Evolutionary conservation across 30 jellyfish, hydroid and myxozoan genomes (phyloP), one percentile per base, ranked within the genome.

Genomic region (Cassiopea andromeda): DNA sequence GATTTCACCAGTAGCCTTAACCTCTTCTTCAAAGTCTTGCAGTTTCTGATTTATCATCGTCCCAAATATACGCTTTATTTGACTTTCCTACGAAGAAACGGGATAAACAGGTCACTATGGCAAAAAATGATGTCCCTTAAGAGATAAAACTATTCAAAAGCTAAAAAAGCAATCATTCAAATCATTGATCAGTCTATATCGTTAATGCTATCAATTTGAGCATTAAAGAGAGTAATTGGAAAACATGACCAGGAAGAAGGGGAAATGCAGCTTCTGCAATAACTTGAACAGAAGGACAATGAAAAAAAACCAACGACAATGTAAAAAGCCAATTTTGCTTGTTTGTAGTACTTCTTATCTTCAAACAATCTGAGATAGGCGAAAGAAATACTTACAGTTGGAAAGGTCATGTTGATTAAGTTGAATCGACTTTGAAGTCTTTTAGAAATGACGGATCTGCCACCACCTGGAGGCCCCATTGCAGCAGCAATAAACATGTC

Each of bases 401-500:
- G 99, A 72, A 95, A 95, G 59, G 99, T 90, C 99, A 95, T 95
- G 79, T 95, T 95, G 83, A 95, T 81, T 43, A 95, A 75, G 71
- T 95, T 92, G 89, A 95, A 95, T 38, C 98, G 87, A 73, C 97
- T 90, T 71, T 89, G 97, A 43, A 94, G 81, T 44, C 98, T 91
- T 66, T 90, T 87, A 16, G 98, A 94, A n/a, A 94, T 94, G 19
- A 85, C 97, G 7, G 94, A 84, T 48, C 98, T 83, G 66, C 98
- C 98, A 50, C 98, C 98, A 69, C 98, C 98, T 19, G 98, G 98
- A 19, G 98, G 98, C 18, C 98, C 98, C 98, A 94, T 94, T 19
- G 98, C 94, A n/a, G 97, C 98, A 15, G 90, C 95, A 59, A 94
- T 70, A 50, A 69, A 89, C 98, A 94, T 94, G 68, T 94, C 98